phyloP scores from a whole-genome alignment of 2,113 vertebrate genomes.

The human region GRCh38 chr2:65291001-65291500 shows the following conservation, averaged over 20 bases:
- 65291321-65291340: not conserved
- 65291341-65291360: not conserved
- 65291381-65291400: not conserved
- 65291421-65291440: not conserved
- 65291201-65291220: not conserved
- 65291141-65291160: not conserved
- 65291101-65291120: not conserved
- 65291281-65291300: not conserved
- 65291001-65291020: not conserved
- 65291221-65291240: not conserved
- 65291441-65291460: not conserved
- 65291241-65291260: not conserved
- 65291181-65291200: not conserved
- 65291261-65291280: slow-evolving; percentile 23
- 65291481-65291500: not conserved
- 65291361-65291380: not conserved
- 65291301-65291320: not conserved
- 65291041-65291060: not conserved
- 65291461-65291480: not conserved
- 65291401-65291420: not conserved
- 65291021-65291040: not conserved
- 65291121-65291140: not conserved
- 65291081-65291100: not conserved
- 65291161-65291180: not conserved
- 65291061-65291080: not conserved